A percentile compares a stretch with the other conserved stretches of the same genome.
phyloP scores from a whole-genome alignment of 1,140 invertebrate genomes.

The Helicorthomorpha holstii region DNA sequence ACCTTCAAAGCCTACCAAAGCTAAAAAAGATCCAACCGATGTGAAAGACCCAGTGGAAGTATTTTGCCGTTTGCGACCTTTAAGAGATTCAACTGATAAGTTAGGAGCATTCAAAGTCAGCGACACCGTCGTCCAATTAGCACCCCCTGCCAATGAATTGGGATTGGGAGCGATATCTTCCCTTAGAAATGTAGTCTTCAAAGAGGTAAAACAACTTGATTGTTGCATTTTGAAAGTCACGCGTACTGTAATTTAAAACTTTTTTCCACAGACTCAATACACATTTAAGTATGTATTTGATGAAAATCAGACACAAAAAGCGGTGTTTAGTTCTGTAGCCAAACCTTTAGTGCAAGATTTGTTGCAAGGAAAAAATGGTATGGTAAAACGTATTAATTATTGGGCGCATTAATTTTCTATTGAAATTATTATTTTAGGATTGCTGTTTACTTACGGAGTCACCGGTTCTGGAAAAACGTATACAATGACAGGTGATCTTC shows the following conservation, averaged over 20 bases:
- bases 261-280: constrained; percentile 23
- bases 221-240: neutral
- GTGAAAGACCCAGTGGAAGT: constrained; percentile 57
- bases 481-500: constrained; percentile 69
- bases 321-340: constrained; percentile 69
- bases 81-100: constrained; percentile 41
- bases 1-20: constrained; percentile 4
- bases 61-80: constrained; percentile 60
- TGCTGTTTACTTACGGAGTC: constrained; percentile 90
- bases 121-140: constrained; percentile 45
- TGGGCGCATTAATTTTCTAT: neutral
- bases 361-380: constrained; percentile 50
- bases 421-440: constrained; percentile 21
- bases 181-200: constrained; percentile 33
- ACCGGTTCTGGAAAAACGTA: constrained; percentile 91
- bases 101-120: constrained; percentile 55
- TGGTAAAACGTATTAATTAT: constrained; percentile 5
- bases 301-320: constrained; percentile 51
- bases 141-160: constrained; percentile 41
- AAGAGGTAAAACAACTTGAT: constrained; percentile 6
- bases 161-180: no score
- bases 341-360: constrained; percentile 61
- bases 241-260: neutral
- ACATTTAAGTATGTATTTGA: constrained; percentile 62
- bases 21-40: neutral